Conservation (phyloP, 2,888 invertebrate genomes). For the Cantharis rufa region DNA sequence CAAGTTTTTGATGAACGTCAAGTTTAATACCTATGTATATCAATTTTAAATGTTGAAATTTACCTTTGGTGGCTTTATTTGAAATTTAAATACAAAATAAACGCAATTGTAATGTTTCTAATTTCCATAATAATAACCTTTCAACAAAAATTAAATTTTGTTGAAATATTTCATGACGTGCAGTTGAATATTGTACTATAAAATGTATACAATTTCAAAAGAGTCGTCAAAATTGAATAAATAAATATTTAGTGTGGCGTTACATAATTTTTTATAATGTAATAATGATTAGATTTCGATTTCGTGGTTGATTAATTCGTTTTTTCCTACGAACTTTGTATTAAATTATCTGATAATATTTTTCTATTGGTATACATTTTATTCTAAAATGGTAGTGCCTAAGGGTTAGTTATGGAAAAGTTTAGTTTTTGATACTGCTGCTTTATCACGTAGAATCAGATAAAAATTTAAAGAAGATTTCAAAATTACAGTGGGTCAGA, state of each 20-base stretch:
- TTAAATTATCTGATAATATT: too few species aligned
- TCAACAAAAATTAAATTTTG: background rate
- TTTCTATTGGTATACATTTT: too few species aligned
- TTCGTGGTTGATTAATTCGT: too few species aligned
- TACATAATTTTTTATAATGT: background rate
- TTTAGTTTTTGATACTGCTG: too few species aligned
- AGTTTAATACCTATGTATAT: background rate
- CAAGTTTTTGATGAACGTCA: background rate
- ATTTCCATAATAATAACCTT: background rate
- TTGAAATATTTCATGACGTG: background rate
- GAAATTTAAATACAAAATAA: background rate
- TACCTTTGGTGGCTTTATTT: background rate
- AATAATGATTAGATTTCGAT: too few species aligned
- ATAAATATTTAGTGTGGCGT: background rate
- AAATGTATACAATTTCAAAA: background rate
- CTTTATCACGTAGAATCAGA: too few species aligned
- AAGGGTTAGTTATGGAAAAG: too few species aligned
- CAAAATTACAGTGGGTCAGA: too few species aligned
- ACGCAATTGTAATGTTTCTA: background rate
- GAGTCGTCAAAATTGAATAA: background rate
- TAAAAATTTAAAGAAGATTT: too few species aligned
- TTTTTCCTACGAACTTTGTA: too few species aligned
- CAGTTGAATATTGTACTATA: background rate
- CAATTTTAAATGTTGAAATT: background rate
- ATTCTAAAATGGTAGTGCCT: too few species aligned